Percentiles rank a stretch among this genome's conserved stretches.
Evolutionary conservation across 2,888 invertebrate genomes (phyloP).

Genomic region (Thymelicus sylvestris): DNA sequence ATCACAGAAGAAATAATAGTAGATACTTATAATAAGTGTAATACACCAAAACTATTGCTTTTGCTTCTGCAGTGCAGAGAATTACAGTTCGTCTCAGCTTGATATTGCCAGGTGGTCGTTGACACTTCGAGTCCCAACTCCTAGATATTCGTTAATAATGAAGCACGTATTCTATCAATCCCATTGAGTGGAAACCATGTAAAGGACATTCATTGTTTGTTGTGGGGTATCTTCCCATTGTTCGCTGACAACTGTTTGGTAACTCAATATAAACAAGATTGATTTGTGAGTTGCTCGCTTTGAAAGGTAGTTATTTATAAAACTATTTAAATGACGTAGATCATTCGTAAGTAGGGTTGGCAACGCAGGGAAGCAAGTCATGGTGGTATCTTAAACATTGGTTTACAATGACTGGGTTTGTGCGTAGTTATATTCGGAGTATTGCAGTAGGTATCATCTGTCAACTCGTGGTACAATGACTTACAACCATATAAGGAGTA

Average conservation of each 20-base stretch:
- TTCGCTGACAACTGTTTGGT: constrained; percentile 62
- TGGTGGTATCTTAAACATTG: constrained; percentile 11
- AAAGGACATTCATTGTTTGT: constrained; percentile 41
- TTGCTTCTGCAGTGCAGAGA: not conserved
- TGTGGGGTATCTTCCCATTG: constrained; percentile 45
- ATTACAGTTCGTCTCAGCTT: constrained; percentile 1
- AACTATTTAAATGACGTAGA: constrained; percentile 36
- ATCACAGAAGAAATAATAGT: too few species aligned
- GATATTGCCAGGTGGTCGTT: constrained; percentile 7
- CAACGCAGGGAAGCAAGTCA: constrained; percentile 57
- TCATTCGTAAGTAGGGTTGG: constrained; percentile 20
- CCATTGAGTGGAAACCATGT: constrained; percentile 39
- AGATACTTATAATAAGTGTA: too few species aligned
- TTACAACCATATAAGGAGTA: too few species aligned
- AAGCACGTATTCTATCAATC: constrained; percentile 42
- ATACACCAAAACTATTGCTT: not conserved
- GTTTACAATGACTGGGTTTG: not conserved
- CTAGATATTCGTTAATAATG: constrained; percentile 42
- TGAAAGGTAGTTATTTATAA: constrained; percentile 40
- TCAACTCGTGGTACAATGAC: not conserved
- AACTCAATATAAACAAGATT: constrained; percentile 60
- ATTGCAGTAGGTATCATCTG: not conserved
- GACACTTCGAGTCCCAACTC: not conserved
- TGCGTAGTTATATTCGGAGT: not conserved
- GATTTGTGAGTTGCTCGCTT: constrained; percentile 54